Evolutionary conservation across 2,113 vertebrate species (phyloP), one percentile per base, ranked within the genome.

Genomic region (Prionailurus viverrinus): DNA sequence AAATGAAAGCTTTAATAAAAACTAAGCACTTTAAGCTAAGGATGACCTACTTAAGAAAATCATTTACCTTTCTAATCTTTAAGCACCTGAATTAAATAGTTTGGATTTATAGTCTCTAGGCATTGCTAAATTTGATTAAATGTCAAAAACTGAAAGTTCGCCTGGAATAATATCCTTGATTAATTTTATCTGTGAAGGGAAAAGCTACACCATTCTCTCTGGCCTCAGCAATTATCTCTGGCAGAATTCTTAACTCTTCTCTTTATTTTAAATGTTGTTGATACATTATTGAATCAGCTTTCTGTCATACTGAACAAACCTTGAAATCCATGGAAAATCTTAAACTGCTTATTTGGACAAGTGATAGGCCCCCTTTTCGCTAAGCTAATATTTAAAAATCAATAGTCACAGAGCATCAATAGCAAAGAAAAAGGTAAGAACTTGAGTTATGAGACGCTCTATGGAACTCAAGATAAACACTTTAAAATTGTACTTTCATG

Each of bases 341-440:
- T 79, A 95, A 96, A 97, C 63, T 4, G 29, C 83, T 93, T 96
- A 48, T 98, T 98, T 98, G 97, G 96, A 98, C 84, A 97, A 97
- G 61, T 96, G 95, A 97, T 51, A 98, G 91, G 33, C 18, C 63
- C 85, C 36, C 65, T 95, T 97, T 90, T 97, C 85, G 69, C 97
- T 97, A 96, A 96, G 95, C 68, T 95, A 92, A 81, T 97, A 96
- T 95, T 98, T 98, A 97, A 97, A 98, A 97, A 96, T 89, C 31
- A 25, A 94, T 83, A 98, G 58, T 96, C 91, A 96, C 83, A 83
- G 85, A 96, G 82, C 63, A 69, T 76, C 45, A 36, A 80, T 65
- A 97, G 69, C 81, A 97, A 69, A 39, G 88, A 98, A 98, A 29
- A 89, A 97, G 95, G 92, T 91, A 87, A 98, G 65, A 94, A 48